Conservation (phyloP, 2,113 vertebrate genomes). For the Alaudala cheleensis region DNA sequence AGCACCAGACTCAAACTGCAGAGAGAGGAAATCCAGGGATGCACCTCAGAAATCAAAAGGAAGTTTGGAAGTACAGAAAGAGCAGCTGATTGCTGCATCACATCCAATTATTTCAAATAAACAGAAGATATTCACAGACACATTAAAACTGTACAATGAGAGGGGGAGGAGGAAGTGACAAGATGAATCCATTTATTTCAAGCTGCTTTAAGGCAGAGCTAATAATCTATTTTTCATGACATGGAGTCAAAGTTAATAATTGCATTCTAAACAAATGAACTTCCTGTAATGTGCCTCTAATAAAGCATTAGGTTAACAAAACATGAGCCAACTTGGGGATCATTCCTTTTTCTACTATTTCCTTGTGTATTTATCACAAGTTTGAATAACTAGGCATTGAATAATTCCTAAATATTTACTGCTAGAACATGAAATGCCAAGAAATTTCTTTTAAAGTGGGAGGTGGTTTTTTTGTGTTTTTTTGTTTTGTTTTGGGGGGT, state of each 20-base stretch:
- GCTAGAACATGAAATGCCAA: not conserved
- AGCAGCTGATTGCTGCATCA: not conserved
- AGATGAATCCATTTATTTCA: not conserved
- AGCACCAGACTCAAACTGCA: not conserved
- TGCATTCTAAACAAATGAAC: not conserved
- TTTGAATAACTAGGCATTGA: not conserved
- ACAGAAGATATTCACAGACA: not conserved
- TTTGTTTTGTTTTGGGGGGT: no score
- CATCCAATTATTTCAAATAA: not conserved
- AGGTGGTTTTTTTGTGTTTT: no score
- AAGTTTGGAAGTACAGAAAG: not conserved
- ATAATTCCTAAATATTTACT: not conserved
- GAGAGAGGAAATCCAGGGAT: not conserved
- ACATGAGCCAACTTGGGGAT: not conserved
- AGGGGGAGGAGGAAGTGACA: not conserved
- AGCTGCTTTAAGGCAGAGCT: not conserved
- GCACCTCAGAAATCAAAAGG: not conserved
- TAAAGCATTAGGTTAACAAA: not conserved
- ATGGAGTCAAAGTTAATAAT: not conserved
- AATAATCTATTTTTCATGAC: conserved; percentile 6
- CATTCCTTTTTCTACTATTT: not conserved
- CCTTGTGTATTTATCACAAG: not conserved
- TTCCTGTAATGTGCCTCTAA: not conserved
- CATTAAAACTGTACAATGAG: not conserved
- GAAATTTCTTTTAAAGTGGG: not conserved